These are phyloP conservation scores for Lithodes maja DNA, from an alignment of 2,888 invertebrate genomes.

Conservation along the genomic window DNA sequence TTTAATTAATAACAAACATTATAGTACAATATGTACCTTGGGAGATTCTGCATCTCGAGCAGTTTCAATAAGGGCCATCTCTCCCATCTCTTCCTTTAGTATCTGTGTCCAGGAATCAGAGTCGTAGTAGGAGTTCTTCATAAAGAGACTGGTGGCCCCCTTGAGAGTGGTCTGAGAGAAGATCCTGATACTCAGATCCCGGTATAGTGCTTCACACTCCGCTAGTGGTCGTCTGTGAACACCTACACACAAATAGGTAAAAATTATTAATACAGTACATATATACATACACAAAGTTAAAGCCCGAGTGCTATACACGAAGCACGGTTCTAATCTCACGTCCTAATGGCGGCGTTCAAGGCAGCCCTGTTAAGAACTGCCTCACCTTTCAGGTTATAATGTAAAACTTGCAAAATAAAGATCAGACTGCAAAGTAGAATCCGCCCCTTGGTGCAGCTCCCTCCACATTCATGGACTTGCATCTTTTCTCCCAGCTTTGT, in stretches of 20 bases:
- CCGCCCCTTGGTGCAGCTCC: too few relatives aligned
- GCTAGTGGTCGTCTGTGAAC: constrained; percentile 71
- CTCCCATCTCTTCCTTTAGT: constrained; percentile 67
- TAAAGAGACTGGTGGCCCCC: constrained; percentile 68
- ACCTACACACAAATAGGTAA: constrained; percentile 74
- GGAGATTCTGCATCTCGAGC: constrained; percentile 23
- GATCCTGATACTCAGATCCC: constrained; percentile 65
- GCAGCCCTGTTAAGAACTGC: too few relatives aligned
- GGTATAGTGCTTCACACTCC: constrained; percentile 65
- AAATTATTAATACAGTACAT: too few relatives aligned
- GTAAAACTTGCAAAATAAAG: too few relatives aligned
- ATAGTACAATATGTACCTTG: not conserved
- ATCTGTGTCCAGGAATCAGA: constrained; percentile 68
- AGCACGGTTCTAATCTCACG: too few relatives aligned
- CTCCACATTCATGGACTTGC: too few relatives aligned
- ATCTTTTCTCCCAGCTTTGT: too few relatives aligned
- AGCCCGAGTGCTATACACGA: too few relatives aligned
- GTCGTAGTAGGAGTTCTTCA: constrained; percentile 70
- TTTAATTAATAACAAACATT: not conserved
- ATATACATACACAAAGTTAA: too few relatives aligned
- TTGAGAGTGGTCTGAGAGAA: constrained; percentile 68
- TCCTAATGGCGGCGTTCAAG: too few relatives aligned
- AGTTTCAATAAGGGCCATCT: constrained; percentile 58
- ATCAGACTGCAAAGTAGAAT: too few relatives aligned
- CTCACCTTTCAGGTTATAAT: too few relatives aligned